Evolutionary conservation across 2,113 vertebrate genomes (phyloP).

Genomic region (Rynchops niger): DNA sequence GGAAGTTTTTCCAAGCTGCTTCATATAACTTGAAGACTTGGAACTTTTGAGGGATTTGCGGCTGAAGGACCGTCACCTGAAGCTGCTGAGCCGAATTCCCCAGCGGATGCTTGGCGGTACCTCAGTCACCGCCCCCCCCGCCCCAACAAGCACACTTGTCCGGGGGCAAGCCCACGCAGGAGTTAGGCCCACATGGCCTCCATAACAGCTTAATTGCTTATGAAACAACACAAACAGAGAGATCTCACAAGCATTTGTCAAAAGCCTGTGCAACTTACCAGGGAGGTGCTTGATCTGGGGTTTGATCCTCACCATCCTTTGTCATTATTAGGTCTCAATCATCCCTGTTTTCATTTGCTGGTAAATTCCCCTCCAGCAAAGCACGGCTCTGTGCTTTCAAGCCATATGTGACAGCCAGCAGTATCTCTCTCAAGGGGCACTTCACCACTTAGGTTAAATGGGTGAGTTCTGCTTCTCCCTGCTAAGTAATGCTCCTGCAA

Average conservation of each 20-base stretch:
- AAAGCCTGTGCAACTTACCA: not conserved
- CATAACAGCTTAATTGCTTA: not conserved
- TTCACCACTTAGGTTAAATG: not conserved
- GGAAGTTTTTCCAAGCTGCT: not conserved
- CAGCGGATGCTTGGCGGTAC: not conserved
- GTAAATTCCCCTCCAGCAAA: not conserved
- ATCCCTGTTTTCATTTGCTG: not conserved
- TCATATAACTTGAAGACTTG: not conserved
- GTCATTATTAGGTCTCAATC: not conserved
- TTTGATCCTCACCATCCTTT: not conserved
- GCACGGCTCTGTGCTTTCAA: not conserved
- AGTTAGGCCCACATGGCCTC: not conserved
- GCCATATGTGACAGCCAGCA: not conserved
- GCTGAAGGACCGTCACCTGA: not conserved
- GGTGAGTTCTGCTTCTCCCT: not conserved
- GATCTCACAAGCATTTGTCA: not conserved
- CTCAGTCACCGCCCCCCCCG: too few species aligned
- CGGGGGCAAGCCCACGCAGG: not conserved
- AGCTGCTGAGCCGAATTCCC: not conserved
- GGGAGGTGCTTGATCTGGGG: accelerated
- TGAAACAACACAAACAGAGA: not conserved
- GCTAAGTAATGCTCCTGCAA: not conserved
- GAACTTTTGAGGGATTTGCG: not conserved
- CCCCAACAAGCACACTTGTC: accelerated
- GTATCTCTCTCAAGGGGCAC: not conserved